Conservation (phyloP, 1,140 invertebrate genomes). For the Musca domestica region DNA sequence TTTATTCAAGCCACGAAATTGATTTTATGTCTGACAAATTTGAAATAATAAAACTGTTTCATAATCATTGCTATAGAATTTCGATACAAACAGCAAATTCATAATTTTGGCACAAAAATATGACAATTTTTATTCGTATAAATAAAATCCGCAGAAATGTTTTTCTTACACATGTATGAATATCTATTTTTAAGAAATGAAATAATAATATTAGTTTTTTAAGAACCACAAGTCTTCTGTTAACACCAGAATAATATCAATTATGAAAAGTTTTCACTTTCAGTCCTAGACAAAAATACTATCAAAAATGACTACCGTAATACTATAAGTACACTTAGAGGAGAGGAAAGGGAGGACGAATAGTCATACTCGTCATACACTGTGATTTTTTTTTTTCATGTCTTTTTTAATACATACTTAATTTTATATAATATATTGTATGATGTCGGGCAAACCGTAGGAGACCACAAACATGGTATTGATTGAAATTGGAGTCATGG, state of each 20-base stretch:
- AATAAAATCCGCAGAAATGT: conserved; percentile 1
- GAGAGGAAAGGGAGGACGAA: neutral
- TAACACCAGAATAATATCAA: neutral
- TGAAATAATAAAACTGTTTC: no score
- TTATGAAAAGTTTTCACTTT: neutral
- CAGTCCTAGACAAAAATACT: conserved; percentile 9
- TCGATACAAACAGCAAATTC: no score
- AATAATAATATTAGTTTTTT: conserved; percentile 2
- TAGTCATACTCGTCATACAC: neutral
- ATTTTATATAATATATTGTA: neutral
- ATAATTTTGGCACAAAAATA: conserved; percentile 15
- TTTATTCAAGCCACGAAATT: no score
- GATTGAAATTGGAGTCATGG: neutral
- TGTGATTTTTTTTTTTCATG: neutral
- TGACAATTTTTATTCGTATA: conserved; percentile 3
- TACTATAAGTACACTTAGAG: conserved; percentile 53
- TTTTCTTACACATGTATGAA: neutral
- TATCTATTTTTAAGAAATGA: neutral
- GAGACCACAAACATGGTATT: neutral
- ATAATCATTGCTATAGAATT: no score
- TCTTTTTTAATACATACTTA: neutral
- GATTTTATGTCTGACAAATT: no score
- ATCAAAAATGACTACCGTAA: conserved; percentile 29
- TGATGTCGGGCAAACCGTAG: neutral
- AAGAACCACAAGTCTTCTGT: neutral